A percentile compares a stretch with the other conserved stretches of the same genome.
phyloP scores from a whole-genome alignment of 2,113 vertebrate genomes.

The Boulengeromyrus knoepffleri region DNA sequence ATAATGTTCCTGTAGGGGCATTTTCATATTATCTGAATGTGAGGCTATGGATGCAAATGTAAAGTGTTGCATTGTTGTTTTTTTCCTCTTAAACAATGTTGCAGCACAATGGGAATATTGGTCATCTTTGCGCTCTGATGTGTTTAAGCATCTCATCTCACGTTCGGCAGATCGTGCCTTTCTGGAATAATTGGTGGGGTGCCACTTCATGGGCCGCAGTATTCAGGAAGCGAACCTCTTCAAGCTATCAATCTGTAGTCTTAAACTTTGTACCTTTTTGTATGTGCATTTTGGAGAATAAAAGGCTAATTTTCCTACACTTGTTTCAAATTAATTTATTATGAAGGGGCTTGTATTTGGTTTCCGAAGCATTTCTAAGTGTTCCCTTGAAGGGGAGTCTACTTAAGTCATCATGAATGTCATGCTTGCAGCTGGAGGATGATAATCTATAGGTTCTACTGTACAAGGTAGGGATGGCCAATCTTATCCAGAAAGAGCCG shows the following conservation, averaged over 20 bases:
- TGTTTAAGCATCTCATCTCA: slow-evolving; percentile 36
- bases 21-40: slow-evolving; percentile 28
- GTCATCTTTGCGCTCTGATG: slow-evolving; percentile 32
- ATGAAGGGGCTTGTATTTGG: neutral
- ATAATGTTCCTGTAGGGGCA: neutral
- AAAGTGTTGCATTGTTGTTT: slow-evolving; percentile 27
- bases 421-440: neutral
- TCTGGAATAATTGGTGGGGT: slow-evolving; percentile 45
- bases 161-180: slow-evolving; percentile 63
- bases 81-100: slow-evolving; percentile 18
- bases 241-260: slow-evolving; percentile 34
- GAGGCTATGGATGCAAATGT: slow-evolving; percentile 29
- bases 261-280: slow-evolving; percentile 57
- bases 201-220: slow-evolving; percentile 57
- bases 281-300: slow-evolving; percentile 56
- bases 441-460: neutral
- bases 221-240: slow-evolving; percentile 56
- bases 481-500: too few species aligned
- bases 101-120: slow-evolving; percentile 30
- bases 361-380: neutral
- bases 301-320: neutral
- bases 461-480: too few species aligned
- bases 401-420: neutral
- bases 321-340: neutral
- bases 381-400: neutral